These are phyloP conservation scores for Leptura quadrifasciata DNA, from an alignment of 2,888 invertebrate genomes.

Conservation along the genomic window DNA sequence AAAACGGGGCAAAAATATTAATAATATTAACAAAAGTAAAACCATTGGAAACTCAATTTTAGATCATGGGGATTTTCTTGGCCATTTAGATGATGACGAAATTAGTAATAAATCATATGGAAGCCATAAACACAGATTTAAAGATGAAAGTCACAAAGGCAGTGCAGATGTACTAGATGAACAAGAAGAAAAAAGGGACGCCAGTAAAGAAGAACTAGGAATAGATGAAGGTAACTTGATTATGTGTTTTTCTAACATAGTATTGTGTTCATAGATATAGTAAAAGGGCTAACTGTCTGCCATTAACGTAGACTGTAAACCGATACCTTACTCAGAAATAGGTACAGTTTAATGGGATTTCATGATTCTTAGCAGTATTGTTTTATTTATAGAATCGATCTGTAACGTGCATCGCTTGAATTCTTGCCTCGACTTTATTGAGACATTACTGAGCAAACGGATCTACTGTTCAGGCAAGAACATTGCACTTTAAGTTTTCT, in stretches of 20 bases:
- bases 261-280: no score
- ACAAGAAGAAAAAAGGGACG: constrained; percentile 89
- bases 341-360: no score
- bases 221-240: constrained; percentile 81
- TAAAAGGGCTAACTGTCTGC: no score
- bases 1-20: constrained; percentile 84
- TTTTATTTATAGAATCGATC: no score
- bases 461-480: no score
- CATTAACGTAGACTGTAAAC: no score
- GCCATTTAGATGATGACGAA: constrained; percentile 81
- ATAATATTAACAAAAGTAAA: constrained; percentile 82
- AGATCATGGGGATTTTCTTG: constrained; percentile 71
- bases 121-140: constrained; percentile 92
- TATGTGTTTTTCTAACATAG: neutral
- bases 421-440: no score
- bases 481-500: no score
- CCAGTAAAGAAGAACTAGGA: constrained; percentile 92
- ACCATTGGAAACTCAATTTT: constrained; percentile 85
- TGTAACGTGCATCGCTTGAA: no score
- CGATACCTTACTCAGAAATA: no score
- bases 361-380: no score
- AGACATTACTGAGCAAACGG: no score
- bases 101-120: constrained; percentile 94
- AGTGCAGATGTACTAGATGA: constrained; percentile 90
- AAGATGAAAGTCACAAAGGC: constrained; percentile 94